Evolutionary conservation across 2,113 vertebrate genomes (phyloP).

Genomic region (Chionis minor): DNA sequence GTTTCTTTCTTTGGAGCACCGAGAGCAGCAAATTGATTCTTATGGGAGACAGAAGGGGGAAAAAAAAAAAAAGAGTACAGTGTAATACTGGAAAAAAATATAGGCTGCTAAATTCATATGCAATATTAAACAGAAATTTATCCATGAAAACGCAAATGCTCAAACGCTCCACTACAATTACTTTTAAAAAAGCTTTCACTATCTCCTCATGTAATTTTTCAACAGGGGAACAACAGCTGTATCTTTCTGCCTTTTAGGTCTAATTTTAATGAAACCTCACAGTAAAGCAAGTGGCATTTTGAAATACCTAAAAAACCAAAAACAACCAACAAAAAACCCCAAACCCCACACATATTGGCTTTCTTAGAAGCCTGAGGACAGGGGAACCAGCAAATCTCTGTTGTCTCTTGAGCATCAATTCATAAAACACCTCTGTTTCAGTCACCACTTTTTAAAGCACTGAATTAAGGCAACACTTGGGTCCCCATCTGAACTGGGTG

Average conservation of each 20-base stretch:
- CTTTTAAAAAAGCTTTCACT: neutral
- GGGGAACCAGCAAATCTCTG: neutral
- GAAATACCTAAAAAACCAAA: neutral
- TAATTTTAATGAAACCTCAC: neutral
- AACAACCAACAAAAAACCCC: neutral
- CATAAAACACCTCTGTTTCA: neutral
- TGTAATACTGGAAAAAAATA: constrained; percentile 18
- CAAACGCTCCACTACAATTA: neutral
- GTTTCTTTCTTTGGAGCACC: constrained; percentile 85
- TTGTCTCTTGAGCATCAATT: neutral
- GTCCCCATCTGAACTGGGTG: neutral
- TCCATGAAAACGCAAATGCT: neutral
- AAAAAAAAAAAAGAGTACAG: neutral
- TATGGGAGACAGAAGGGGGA: neutral
- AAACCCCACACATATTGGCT: neutral
- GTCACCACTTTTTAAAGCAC: neutral
- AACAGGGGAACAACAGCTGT: neutral
- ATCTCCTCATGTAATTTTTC: neutral
- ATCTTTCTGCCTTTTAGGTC: neutral
- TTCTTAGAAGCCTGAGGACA: neutral
- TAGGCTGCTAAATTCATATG: neutral
- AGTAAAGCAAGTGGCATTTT: neutral
- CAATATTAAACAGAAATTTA: neutral
- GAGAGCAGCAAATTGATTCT: constrained; percentile 89
- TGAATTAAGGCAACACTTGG: neutral